phyloP scores from a whole-genome alignment of 2,888 invertebrate genomes.

The Pristionchus japonicus region DNA sequence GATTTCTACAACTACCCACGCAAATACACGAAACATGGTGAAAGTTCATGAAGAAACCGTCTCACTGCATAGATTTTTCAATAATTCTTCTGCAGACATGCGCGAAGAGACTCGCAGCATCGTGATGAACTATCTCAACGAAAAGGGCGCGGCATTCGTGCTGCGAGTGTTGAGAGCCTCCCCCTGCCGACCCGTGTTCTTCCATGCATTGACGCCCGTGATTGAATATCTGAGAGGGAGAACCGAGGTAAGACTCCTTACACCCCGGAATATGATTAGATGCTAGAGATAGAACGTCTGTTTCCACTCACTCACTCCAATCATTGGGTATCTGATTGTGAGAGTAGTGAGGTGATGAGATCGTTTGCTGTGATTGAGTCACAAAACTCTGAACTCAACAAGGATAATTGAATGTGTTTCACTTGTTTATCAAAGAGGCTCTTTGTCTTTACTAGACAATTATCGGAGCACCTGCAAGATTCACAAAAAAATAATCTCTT shows the following conservation, averaged over 20 bases:
- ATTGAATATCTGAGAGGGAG: not conserved
- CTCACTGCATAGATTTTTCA: too few relatives aligned
- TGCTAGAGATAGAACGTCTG: too few relatives aligned
- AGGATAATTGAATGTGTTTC: too few relatives aligned
- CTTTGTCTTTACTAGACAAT: too few relatives aligned
- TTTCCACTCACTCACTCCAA: too few relatives aligned
- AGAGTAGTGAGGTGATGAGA: not conserved
- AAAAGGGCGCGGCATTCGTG: not conserved
- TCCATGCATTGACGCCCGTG: not conserved
- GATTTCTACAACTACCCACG: too few relatives aligned
- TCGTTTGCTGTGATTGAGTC: not conserved
- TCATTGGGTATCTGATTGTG: too few relatives aligned
- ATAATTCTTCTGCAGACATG: not conserved
- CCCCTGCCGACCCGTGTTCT: not conserved
- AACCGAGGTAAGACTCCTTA: not conserved
- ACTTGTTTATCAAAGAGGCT: too few relatives aligned
- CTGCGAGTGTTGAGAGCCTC: not conserved
- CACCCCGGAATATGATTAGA: too few relatives aligned
- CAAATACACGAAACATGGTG: too few relatives aligned
- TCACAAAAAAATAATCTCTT: not conserved
- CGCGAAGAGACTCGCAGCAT: not conserved
- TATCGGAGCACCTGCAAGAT: not conserved
- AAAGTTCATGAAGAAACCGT: too few relatives aligned
- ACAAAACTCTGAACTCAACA: not conserved
- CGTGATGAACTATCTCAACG: not conserved